These are phyloP conservation scores for Sus scrofa DNA, from an alignment of 2,113 vertebrate species.

Conservation along the genomic window DNA sequence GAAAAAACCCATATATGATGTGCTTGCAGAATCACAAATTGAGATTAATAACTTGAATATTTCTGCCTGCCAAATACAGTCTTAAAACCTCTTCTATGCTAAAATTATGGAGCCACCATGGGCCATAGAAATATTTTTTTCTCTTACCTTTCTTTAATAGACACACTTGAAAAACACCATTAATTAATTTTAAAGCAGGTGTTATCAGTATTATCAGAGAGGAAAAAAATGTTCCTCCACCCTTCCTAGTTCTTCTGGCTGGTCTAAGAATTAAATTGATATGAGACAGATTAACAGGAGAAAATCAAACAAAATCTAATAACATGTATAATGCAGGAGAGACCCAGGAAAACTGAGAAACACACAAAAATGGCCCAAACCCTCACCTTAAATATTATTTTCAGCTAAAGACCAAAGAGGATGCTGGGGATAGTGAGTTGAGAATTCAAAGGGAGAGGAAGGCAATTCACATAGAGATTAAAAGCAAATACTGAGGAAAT, in stretches of 20 bases:
- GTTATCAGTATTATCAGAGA: neutral
- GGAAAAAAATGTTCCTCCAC: neutral
- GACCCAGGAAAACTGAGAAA: neutral
- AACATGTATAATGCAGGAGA: neutral
- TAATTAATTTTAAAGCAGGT: constrained; percentile 15
- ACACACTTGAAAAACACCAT: neutral
- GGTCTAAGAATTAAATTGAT: neutral
- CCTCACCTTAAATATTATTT: neutral
- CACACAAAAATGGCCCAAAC: neutral
- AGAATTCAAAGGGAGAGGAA: neutral
- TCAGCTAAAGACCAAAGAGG: neutral
- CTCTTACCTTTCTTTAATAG: neutral
- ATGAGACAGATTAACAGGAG: neutral
- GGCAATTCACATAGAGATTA: neutral
- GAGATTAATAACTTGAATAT: neutral
- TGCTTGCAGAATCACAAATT: neutral
- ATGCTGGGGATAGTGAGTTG: neutral
- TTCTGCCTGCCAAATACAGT: neutral
- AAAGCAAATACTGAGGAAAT: neutral
- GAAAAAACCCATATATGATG: neutral
- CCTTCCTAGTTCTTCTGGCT: neutral
- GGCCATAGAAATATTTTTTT: neutral
- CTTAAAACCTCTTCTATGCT: neutral
- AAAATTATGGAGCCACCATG: neutral
- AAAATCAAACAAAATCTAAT: neutral